A percentile compares a stretch with the other conserved stretches of the same genome.
These are phyloP conservation scores for zebrafish (Danio rerio) DNA, from an alignment of 2,113 vertebrate genomes.

Conservation along the genomic window GRCz12tu NC_133180.1:45850001-45850500, in stretches of 20 bases:
- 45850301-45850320: neutral
- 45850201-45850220: conserved; percentile 70
- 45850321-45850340: neutral
- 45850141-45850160: conserved; percentile 61
- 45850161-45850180: conserved; percentile 68
- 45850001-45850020: neutral
- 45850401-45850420: no score
- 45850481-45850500: no score
- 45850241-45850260: conserved; percentile 7
- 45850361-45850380: no score
- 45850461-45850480: no score
- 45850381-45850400: no score
- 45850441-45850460: no score
- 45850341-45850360: neutral
- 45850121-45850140: conserved; percentile 62
- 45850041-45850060: conserved; percentile 57
- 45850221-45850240: conserved; percentile 48
- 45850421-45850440: no score
- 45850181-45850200: conserved; percentile 65
- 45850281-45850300: neutral
- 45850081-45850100: conserved; percentile 65
- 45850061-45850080: conserved; percentile 55
- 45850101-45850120: conserved; percentile 71
- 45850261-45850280: neutral
- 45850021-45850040: conserved; percentile 17